Evolutionary conservation across 2,113 vertebrate species (phyloP).

Genomic region (Todiramphus saurophagus): DNA sequence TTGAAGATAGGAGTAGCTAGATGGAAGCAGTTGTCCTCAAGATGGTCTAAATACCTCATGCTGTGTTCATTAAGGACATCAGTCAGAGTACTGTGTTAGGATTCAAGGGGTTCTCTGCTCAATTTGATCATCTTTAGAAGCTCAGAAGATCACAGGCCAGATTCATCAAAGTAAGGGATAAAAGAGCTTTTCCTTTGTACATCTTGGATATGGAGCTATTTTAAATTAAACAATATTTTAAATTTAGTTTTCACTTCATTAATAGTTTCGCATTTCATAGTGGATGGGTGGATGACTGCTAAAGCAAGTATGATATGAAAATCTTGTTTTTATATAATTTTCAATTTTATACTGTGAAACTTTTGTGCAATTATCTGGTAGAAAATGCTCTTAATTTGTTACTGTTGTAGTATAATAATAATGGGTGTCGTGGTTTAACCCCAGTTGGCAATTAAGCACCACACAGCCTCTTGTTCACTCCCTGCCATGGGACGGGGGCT

Average conservation of each 20-base stretch:
- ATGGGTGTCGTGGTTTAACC: not conserved
- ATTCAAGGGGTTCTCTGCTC: constrained; percentile 25
- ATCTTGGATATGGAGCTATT: not conserved
- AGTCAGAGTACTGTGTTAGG: not conserved
- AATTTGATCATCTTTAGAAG: constrained; percentile 48
- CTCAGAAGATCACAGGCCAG: constrained; percentile 41
- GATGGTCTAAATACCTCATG: constrained; percentile 42
- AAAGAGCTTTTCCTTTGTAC: constrained; percentile 47
- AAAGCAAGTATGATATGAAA: not conserved
- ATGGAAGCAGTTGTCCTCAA: constrained; percentile 34
- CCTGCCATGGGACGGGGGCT: too few species aligned
- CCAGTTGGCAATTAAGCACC: too few species aligned
- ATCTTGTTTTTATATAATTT: not conserved
- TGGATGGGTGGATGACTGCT: not conserved
- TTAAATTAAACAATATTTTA: constrained; percentile 43
- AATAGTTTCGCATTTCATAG: not conserved
- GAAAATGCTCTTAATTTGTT: not conserved
- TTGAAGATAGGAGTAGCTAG: constrained; percentile 26
- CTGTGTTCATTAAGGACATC: constrained; percentile 60
- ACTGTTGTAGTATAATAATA: not conserved
- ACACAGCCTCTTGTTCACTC: not conserved
- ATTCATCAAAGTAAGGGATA: constrained; percentile 50
- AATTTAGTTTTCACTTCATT: not conserved
- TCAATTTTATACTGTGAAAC: not conserved
- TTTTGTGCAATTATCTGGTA: not conserved